Base-by-base conservation (phyloP, 2,113 vertebrate species). In the Myotis yumanensis region DNA sequence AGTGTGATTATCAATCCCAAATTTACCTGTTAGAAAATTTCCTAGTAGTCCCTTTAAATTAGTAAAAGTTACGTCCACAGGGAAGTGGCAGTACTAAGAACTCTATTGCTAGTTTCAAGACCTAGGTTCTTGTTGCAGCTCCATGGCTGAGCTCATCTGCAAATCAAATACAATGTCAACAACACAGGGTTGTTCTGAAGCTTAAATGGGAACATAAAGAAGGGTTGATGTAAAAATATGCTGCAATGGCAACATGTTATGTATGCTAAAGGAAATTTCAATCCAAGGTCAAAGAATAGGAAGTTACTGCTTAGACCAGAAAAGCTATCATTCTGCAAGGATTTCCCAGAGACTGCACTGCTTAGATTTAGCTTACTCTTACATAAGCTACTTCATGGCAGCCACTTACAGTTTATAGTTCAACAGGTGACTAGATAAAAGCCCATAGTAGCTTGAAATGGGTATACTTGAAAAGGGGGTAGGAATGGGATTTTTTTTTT, bases 391-490 rank as follows among this genome's bases (percentile, higher is more conserved):
- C 82, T 52, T 76, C 43, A 62, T 17, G 43, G 52, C 48, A 87
- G 35, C 40, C 68, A 79, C 59, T 76, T 86, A 52, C 0, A 37
- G 35, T 90, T 76, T 46, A 43, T 11, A 59, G 30, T 81, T 69
- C 85, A 80, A 37, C 66, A 54, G 82, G 18, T 89, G 35, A 80
- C 79, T 6, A 30, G 16, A 25, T 64, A 80, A 71, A 90, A 92
- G 20, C 28, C 32, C 37, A 20, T n/a, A 90, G 46, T 48, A 93
- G 37, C 57, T 92, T 90, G 77, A 95, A 93, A 86, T 91, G 54
- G 80, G 59, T 90, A 46, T 96, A 87, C 77, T 95, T 95, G 80
- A 89, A 96, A 89, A 69, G 54, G 30, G 20, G 43, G 15, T 82
- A 75, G 59, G 71, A 94, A 37, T 85, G 37, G 32, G 28, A 89